Conservation (phyloP, 1,140 invertebrate genomes). For the Streblospio benedicti region DNA sequence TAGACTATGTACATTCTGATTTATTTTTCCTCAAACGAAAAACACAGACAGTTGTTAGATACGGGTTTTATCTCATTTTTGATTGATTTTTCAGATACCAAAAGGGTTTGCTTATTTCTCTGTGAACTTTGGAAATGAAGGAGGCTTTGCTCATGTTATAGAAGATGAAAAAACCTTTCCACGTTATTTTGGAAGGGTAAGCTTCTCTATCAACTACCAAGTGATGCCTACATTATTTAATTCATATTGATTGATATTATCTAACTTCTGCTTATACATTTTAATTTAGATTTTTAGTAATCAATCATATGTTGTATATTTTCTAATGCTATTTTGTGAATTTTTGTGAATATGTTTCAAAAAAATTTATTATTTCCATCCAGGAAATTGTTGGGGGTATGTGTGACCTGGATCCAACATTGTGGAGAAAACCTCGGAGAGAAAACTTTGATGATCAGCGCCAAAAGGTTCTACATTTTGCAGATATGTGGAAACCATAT, state of each 20-base stretch:
- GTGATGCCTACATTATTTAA: neutral
- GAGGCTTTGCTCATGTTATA: conserved; percentile 91
- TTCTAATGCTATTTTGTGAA: neutral
- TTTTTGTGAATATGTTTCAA: neutral
- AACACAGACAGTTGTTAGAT: neutral
- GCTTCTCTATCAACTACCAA: conserved; percentile 17
- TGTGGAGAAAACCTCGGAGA: conserved; percentile 72
- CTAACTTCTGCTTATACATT: neutral
- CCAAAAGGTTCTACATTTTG: conserved; percentile 60
- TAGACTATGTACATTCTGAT: conserved; percentile 14
- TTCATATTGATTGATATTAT: neutral
- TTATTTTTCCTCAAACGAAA: neutral
- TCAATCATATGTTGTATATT: neutral
- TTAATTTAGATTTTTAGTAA: neutral
- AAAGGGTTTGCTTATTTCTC: conserved; percentile 90
- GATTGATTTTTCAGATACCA: conserved; percentile 55
- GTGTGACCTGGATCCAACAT: conserved; percentile 71
- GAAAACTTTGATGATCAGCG: conserved; percentile 64
- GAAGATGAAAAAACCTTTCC: conserved; percentile 86
- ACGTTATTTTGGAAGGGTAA: conserved; percentile 78
- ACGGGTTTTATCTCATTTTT: neutral
- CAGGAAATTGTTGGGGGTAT: conserved; percentile 92
- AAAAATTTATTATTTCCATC: conserved; percentile 28
- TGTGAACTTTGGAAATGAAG: conserved; percentile 77
- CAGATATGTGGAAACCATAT: conserved; percentile 57